phyloP scores from a whole-genome alignment of 1,140 invertebrate genomes.

The Delia radicum region DNA sequence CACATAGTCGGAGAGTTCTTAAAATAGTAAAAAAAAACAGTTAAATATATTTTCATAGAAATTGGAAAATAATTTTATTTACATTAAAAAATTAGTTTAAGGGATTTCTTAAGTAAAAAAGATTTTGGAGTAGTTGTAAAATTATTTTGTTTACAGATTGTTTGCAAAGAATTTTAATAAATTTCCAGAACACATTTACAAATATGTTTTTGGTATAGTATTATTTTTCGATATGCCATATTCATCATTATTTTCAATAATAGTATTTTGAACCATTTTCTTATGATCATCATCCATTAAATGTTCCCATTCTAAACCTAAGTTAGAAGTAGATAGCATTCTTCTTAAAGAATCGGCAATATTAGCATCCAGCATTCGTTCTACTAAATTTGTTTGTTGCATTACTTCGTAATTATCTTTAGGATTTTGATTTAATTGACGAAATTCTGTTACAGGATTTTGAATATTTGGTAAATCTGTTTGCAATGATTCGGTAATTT shows the following conservation, averaged over 20 bases:
- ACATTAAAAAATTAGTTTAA: too few species aligned
- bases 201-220: not conserved
- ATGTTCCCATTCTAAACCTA: slow-evolving; percentile 33
- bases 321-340: slow-evolving; percentile 32
- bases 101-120: too few species aligned
- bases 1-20: too few species aligned
- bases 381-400: slow-evolving; percentile 39
- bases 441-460: not conserved
- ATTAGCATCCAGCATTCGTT: slow-evolving; percentile 49
- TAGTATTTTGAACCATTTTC: slow-evolving; percentile 38
- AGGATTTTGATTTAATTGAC: not conserved
- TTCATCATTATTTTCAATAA: too few species aligned
- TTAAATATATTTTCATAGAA: too few species aligned
- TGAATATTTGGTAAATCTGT: not conserved
- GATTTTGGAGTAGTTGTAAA: too few species aligned
- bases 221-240: not conserved
- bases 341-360: slow-evolving; percentile 45
- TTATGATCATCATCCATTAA: slow-evolving; percentile 49
- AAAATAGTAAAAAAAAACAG: too few species aligned
- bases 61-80: too few species aligned
- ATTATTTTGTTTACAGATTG: too few species aligned
- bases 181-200: too few species aligned
- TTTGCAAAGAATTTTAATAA: too few species aligned
- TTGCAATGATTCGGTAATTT: slow-evolving; percentile 19
- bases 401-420: not conserved